Percentiles rank a stretch among this genome's conserved stretches.
These are phyloP conservation scores for Tachina grossa DNA, from an alignment of 2,888 invertebrate genomes.

Conservation along the genomic window DNA sequence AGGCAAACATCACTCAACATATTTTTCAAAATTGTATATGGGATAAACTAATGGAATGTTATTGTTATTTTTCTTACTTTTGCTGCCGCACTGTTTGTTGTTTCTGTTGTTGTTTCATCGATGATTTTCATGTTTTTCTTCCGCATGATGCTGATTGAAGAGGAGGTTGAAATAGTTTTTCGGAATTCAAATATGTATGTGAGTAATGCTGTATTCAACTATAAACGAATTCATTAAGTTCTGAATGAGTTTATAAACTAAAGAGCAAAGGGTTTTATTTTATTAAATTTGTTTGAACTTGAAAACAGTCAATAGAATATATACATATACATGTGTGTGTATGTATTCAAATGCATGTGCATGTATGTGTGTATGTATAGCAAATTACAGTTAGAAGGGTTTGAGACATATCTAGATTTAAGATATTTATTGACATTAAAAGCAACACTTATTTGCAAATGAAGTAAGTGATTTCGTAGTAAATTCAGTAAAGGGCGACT, in stretches of 20 bases:
- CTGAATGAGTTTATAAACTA: constrained; percentile 32
- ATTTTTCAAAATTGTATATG: constrained; percentile 28
- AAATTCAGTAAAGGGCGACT: too few species aligned
- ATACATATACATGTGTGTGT: too few species aligned
- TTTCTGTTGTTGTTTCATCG: constrained; percentile 14
- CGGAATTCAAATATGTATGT: constrained; percentile 47
- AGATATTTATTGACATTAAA: too few species aligned
- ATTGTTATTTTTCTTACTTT: constrained; percentile 60
- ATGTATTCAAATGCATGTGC: too few species aligned
- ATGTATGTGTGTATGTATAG: too few species aligned
- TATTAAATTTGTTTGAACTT: constrained; percentile 62
- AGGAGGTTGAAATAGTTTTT: constrained; percentile 52
- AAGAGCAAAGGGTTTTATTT: constrained; percentile 50
- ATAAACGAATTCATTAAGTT: constrained; percentile 65
- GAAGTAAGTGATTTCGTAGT: too few species aligned
- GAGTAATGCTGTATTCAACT: constrained; percentile 49
- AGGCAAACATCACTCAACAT: constrained; percentile 42
- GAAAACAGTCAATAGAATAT: constrained; percentile 46
- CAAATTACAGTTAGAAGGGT: too few species aligned
- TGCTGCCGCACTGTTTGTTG: constrained; percentile 9
- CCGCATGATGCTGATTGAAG: constrained; percentile 54
- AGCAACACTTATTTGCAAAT: too few species aligned
- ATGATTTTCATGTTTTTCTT: constrained; percentile 49
- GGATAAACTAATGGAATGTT: constrained; percentile 67
- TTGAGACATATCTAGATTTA: too few species aligned